Percentiles rank a stretch among this genome's conserved stretches.
Conservation (phyloP, 2,797 vertebrate species). For the Ctenochaetus hawaiiensis region DNA sequence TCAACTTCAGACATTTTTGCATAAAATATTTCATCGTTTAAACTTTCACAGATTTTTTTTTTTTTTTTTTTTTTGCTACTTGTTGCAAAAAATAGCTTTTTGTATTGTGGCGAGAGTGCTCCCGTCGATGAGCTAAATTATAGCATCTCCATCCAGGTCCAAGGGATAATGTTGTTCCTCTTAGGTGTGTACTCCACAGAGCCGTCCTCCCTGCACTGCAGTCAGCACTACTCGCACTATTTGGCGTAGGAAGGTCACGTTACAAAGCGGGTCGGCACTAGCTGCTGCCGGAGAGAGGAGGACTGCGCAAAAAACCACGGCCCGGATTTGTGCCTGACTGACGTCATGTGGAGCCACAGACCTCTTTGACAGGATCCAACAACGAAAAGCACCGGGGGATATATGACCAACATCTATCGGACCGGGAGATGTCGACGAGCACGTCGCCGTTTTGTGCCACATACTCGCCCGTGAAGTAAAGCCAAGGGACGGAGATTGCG, state of each 20-base stretch:
- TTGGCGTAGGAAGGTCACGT: constrained; percentile 80
- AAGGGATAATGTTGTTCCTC: not conserved
- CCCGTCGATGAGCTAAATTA: not conserved
- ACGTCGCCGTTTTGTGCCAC: constrained; percentile 20
- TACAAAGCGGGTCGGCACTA: constrained; percentile 59
- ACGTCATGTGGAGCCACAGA: constrained; percentile 86
- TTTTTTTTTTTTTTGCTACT: not conserved
- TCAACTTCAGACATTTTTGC: accelerated
- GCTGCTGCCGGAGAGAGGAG: constrained; percentile 57
- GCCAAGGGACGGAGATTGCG: constrained; percentile 3
- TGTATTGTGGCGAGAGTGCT: no score
- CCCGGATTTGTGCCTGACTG: constrained; percentile 81
- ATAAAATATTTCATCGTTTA: not conserved
- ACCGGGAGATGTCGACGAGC: constrained; percentile 52
- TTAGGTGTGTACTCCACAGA: not conserved
- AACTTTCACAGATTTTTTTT: not conserved
- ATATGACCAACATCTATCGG: constrained; percentile 58
- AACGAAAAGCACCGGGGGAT: constrained; percentile 51
- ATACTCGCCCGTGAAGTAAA: constrained; percentile 6
- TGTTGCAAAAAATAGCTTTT: constrained; percentile 24
- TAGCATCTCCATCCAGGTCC: not conserved
- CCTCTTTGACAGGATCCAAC: constrained; percentile 76
- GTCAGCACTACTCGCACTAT: constrained; percentile 58
- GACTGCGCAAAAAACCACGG: constrained; percentile 85
- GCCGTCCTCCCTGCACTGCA: constrained; percentile 79